phyloP scores from a whole-genome alignment of 2,797 vertebrate genomes.

The Pithecia hirsuta region DNA sequence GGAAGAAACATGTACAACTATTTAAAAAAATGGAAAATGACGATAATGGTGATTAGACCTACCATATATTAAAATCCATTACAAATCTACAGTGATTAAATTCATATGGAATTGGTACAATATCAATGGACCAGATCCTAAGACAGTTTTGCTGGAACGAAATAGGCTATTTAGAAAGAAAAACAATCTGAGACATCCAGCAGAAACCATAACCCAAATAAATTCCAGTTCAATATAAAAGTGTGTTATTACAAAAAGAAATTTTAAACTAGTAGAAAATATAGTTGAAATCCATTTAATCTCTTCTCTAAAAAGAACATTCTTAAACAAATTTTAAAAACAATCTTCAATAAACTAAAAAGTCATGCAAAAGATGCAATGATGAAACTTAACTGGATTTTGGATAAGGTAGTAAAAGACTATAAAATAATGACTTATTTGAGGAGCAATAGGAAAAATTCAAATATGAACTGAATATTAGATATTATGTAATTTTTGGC shows the following conservation, averaged over 20 bases:
- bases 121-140: neutral
- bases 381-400: neutral
- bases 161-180: constrained; percentile 20
- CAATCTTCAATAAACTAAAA: neutral
- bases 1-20: neutral
- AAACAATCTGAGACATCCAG: constrained; percentile 23
- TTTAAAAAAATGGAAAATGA: neutral
- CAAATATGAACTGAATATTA: neutral
- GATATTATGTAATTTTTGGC: neutral
- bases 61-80: neutral
- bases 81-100: neutral
- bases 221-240: constrained; percentile 15
- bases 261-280: neutral
- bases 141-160: neutral
- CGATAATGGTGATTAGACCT: neutral
- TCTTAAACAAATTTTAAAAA: neutral
- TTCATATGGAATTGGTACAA: neutral
- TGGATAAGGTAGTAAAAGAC: neutral
- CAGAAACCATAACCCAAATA: neutral
- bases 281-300: neutral
- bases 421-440: neutral
- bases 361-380: neutral
- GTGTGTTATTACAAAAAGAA: neutral
- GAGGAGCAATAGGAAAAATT: neutral
- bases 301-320: neutral